These are phyloP conservation scores for Penaeus indicus DNA, from an alignment of 1,140 invertebrate genomes.

Conservation along the genomic window DNA sequence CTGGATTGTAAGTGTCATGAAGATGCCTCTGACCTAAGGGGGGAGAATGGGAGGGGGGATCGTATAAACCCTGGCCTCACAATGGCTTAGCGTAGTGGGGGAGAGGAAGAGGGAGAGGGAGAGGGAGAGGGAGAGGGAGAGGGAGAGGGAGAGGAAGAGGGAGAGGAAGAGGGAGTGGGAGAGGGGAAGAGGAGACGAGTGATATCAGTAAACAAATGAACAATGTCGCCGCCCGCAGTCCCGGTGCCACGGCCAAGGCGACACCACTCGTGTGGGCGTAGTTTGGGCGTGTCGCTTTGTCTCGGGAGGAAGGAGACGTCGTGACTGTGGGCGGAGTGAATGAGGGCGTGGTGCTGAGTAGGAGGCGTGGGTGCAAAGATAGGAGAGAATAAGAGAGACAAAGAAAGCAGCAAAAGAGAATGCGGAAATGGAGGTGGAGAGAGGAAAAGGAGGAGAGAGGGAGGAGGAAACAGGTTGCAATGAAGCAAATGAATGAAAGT, in stretches of 20 bases:
- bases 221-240: not conserved
- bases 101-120: too few species aligned
- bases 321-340: not conserved
- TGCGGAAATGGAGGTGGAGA: constrained; percentile 20
- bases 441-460: not conserved
- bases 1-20: too few species aligned
- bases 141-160: not conserved
- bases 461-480: too few species aligned
- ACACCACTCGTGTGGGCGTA: not conserved
- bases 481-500: too few species aligned
- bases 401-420: constrained; percentile 24
- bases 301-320: not conserved
- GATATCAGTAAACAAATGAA: not conserved
- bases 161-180: not conserved
- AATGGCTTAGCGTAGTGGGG: too few species aligned
- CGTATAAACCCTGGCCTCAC: too few species aligned
- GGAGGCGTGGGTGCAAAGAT: not conserved
- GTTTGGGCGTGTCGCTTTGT: not conserved
- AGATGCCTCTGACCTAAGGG: too few species aligned
- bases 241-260: not conserved
- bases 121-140: not conserved
- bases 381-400: not conserved
- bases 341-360: not conserved
- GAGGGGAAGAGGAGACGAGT: not conserved
- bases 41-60: too few species aligned